Evolutionary conservation across 1,140 invertebrate genomes (phyloP).

Genomic region (Mylabris phalerata): DNA sequence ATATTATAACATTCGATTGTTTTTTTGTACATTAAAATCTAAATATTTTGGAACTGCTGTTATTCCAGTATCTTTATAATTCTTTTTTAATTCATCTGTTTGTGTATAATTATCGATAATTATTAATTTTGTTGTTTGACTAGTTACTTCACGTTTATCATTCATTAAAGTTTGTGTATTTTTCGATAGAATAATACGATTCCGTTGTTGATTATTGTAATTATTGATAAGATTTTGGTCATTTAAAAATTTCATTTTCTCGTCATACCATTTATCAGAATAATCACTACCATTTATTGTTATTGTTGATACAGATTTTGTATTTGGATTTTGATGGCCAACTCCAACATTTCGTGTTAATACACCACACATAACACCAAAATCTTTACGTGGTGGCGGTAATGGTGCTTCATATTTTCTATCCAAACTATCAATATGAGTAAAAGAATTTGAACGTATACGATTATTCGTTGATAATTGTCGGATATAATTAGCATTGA

Average conservation of each 20-base stretch:
- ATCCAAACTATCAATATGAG: constrained; percentile 22
- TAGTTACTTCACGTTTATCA: constrained; percentile 35
- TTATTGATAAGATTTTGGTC: constrained; percentile 25
- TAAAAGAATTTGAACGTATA: constrained; percentile 29
- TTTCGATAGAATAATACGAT: constrained; percentile 26
- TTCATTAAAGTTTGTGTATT: constrained; percentile 32
- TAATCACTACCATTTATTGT: constrained; percentile 21
- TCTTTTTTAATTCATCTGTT: constrained; percentile 21
- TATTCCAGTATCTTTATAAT: constrained; percentile 38
- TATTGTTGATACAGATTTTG: constrained; percentile 36
- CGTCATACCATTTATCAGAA: constrained; percentile 36
- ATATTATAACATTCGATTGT: constrained; percentile 41
- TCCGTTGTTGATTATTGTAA: constrained; percentile 22
- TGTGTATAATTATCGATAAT: constrained; percentile 20
- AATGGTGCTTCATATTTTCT: constrained; percentile 17
- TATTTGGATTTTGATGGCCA: constrained; percentile 45
- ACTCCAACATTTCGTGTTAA: constrained; percentile 60
- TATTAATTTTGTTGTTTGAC: constrained; percentile 37
- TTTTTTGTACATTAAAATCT: constrained; percentile 36
- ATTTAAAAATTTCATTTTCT: constrained; percentile 36
- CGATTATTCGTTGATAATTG: constrained; percentile 12
- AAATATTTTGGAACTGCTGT: constrained; percentile 38
- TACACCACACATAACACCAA: constrained; percentile 59
- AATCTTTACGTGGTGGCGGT: constrained; percentile 48
- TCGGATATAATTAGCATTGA: constrained; percentile 38